These are phyloP conservation scores for Brienomyrus longianalis DNA, from an alignment of 2,113 vertebrate genomes.

Conservation along the genomic window DNA sequence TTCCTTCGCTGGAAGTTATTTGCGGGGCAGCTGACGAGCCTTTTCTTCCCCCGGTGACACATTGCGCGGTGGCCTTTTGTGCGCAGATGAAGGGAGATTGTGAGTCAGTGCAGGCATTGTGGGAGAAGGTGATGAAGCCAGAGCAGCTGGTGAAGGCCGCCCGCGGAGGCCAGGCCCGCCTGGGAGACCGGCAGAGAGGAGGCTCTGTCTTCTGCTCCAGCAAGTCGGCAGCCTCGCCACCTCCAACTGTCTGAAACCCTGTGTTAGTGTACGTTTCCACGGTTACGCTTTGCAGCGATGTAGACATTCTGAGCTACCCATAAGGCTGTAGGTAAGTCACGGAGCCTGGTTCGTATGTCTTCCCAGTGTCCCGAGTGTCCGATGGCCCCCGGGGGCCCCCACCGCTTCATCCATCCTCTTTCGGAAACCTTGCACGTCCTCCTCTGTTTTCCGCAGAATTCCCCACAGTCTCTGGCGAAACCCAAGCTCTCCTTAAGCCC, in stretches of 20 bases:
- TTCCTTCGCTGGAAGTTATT: constrained; percentile 5
- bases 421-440: neutral
- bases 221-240: neutral
- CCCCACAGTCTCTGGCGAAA: neutral
- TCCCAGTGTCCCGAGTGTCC: neutral
- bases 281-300: neutral
- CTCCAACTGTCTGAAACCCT: neutral
- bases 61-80: neutral
- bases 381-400: neutral
- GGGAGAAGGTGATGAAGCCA: neutral
- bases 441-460: neutral
- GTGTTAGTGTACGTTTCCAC: neutral
- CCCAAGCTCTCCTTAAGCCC: neutral
- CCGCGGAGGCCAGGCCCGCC: neutral
- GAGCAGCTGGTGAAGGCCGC: neutral
- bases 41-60: constrained; percentile 14
- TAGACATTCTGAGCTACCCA: neutral
- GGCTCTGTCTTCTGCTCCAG: neutral
- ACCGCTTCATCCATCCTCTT: neutral
- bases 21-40: neutral
- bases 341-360: neutral
- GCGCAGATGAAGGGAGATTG: neutral
- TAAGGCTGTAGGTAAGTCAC: neutral
- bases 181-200: neutral
- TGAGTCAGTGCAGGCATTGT: constrained; percentile 7